A percentile compares a stretch with the other conserved stretches of the same genome.
Conservation (phyloP, 2,888 invertebrate genomes). For the Allygus modestus region DNA sequence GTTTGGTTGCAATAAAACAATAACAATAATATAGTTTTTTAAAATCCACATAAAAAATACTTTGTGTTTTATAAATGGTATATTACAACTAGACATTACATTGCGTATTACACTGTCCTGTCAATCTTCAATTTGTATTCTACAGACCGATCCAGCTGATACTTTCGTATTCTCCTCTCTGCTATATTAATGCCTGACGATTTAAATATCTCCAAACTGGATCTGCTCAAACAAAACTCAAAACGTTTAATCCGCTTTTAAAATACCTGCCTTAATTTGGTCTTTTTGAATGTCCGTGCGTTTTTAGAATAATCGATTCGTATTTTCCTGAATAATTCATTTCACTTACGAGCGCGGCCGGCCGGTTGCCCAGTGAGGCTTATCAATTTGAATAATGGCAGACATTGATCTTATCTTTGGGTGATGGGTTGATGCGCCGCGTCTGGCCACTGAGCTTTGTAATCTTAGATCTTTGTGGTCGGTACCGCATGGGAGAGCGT, state of each 20-base stretch:
- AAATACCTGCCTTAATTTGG: slow-evolving; percentile 53
- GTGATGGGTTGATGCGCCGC: slow-evolving; percentile 36
- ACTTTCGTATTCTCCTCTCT: slow-evolving; percentile 34
- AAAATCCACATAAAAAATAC: no score
- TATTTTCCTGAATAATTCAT: slow-evolving; percentile 54
- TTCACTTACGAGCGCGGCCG: slow-evolving; percentile 34
- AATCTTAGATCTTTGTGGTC: neutral
- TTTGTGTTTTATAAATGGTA: no score
- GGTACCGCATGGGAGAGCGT: neutral
- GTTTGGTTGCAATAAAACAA: no score
- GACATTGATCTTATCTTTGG: slow-evolving; percentile 32
- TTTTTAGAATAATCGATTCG: slow-evolving; percentile 46
- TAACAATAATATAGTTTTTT: no score
- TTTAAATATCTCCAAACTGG: slow-evolving; percentile 50
- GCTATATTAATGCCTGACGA: slow-evolving; percentile 18
- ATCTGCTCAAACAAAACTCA: slow-evolving; percentile 28
- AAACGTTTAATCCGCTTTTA: slow-evolving; percentile 49
- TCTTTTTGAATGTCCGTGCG: slow-evolving; percentile 26
- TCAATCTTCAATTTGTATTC: slow-evolving; percentile 28
- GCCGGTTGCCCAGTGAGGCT: slow-evolving; percentile 10
- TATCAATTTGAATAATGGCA: slow-evolving; percentile 56
- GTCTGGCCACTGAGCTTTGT: slow-evolving; percentile 29
- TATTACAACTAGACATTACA: no score
- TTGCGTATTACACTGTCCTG: no score
- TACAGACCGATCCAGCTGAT: neutral